Conservation (phyloP, 1,140 invertebrate genomes). For the Neodiprion pinetum region DNA sequence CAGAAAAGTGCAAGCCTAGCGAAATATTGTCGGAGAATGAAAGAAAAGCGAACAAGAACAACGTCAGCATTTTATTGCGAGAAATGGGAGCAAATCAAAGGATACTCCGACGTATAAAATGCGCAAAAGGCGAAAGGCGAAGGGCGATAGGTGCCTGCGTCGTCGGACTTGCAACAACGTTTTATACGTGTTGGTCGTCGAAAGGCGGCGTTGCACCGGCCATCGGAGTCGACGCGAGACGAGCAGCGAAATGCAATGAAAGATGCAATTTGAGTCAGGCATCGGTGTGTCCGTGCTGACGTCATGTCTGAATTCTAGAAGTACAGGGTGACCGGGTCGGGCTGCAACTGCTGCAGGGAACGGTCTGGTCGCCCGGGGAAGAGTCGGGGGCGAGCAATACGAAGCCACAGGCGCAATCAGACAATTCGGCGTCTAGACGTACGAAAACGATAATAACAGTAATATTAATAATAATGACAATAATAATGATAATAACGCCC, state of each 20-base stretch:
- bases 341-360: background rate
- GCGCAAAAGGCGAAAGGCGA: no score
- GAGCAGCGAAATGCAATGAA: constrained; percentile 4
- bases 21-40: no score
- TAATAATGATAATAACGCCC: background rate
- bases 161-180: no score
- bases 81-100: no score
- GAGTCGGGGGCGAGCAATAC: background rate
- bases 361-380: background rate
- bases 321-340: background rate
- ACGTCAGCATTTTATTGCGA: no score
- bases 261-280: background rate
- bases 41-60: no score
- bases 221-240: background rate
- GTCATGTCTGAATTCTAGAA: constrained; percentile 5
- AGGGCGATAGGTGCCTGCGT: no score
- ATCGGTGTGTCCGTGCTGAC: constrained; percentile 1
- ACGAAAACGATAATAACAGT: background rate
- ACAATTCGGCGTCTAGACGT: constrained; percentile 4
- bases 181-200: no score
- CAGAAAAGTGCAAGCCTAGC: no score
- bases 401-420: background rate
- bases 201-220: no score
- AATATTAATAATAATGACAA: background rate
- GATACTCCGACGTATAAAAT: no score